Conservation (phyloP, 2,113 vertebrate species). For the Chaetura pelagica region DNA sequence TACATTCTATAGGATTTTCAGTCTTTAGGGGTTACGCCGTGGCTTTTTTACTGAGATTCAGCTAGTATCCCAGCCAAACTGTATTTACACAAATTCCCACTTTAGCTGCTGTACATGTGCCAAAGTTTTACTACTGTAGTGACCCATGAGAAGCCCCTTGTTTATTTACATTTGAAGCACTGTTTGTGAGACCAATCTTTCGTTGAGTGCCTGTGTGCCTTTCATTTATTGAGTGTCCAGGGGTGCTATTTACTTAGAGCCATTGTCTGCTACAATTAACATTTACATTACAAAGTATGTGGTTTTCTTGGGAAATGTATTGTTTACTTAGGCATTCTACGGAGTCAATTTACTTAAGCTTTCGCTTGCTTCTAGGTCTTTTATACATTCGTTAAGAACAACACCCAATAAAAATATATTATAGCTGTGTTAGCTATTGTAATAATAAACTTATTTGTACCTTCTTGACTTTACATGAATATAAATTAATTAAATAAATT, state of each 20-base stretch:
- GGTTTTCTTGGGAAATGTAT: slow-evolving; percentile 73
- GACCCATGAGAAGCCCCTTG: slow-evolving; percentile 68
- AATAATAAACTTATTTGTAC: slow-evolving; percentile 78
- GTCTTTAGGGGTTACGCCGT: slow-evolving; percentile 1
- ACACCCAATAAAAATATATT: slow-evolving; percentile 68
- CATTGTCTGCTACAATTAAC: slow-evolving; percentile 79
- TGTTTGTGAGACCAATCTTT: slow-evolving; percentile 78
- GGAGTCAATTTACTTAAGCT: slow-evolving; percentile 73
- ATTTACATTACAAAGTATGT: slow-evolving; percentile 82
- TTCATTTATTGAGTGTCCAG: slow-evolving; percentile 76
- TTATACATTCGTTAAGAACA: slow-evolving; percentile 74
- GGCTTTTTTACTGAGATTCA: slow-evolving; percentile 30
- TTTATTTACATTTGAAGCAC: slow-evolving; percentile 80
- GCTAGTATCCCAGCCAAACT: slow-evolving; percentile 38
- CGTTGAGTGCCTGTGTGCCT: slow-evolving; percentile 76
- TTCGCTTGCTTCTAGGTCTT: slow-evolving; percentile 69
- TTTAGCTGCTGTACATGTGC: slow-evolving; percentile 72
- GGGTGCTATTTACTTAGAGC: slow-evolving; percentile 80
- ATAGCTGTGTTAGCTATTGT: slow-evolving; percentile 71
- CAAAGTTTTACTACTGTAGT: slow-evolving; percentile 75
- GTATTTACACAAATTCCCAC: slow-evolving; percentile 66
- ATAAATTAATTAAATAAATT: slow-evolving; percentile 76
- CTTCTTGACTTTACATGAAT: slow-evolving; percentile 73
- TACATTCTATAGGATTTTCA: slow-evolving; percentile 4
- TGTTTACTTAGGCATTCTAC: slow-evolving; percentile 78